phyloP scores from a whole-genome alignment of 2,113 vertebrate genomes.

The Haemorhous mexicanus region DNA sequence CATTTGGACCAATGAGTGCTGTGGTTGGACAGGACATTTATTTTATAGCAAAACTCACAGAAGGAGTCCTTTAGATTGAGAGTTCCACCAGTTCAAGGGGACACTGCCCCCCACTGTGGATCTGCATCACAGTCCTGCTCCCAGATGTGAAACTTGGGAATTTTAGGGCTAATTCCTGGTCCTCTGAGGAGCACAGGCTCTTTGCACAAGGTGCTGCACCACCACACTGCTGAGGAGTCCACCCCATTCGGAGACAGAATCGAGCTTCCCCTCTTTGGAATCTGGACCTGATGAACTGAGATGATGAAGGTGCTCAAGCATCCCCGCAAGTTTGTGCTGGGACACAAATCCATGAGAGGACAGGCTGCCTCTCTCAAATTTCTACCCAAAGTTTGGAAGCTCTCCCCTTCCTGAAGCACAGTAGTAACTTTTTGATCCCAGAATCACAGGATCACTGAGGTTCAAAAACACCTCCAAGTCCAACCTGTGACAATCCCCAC shows the following conservation, averaged over 20 bases:
- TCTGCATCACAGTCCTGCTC: no score
- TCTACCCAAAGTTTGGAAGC: accelerated
- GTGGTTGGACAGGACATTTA: slow-evolving; percentile 16
- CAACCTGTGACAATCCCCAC: not conserved
- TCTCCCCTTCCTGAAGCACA: not conserved
- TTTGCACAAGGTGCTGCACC: not conserved
- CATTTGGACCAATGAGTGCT: slow-evolving; percentile 41
- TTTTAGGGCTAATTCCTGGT: not conserved
- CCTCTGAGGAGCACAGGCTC: not conserved
- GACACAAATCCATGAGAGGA: accelerated
- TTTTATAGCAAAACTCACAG: not conserved
- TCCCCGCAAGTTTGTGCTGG: not conserved
- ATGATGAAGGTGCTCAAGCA: no score
- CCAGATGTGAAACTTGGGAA: accelerated
- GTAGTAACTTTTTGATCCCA: not conserved
- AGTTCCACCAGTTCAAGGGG: not conserved
- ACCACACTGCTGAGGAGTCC: not conserved
- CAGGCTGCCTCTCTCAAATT: not conserved
- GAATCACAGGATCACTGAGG: not conserved
- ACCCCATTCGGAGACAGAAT: not conserved
- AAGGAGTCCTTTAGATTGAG: not conserved
- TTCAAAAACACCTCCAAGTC: not conserved
- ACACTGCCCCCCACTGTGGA: accelerated
- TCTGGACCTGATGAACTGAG: not conserved
- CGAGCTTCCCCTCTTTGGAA: accelerated